Base-by-base conservation (phyloP, 2,797 vertebrate species). In the Lacerta viridis region DNA sequence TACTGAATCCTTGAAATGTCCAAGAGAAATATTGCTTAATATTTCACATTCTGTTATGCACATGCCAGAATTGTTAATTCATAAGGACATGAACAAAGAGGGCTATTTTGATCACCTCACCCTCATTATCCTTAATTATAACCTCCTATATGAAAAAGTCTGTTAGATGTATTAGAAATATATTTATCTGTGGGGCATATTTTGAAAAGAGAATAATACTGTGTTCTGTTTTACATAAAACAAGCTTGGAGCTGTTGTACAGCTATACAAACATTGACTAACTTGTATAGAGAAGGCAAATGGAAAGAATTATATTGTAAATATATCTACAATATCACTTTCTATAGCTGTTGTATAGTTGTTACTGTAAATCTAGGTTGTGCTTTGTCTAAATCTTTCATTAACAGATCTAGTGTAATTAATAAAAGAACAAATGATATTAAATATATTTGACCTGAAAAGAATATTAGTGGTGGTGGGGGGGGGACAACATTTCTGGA, bases 121-220 rank as follows among this genome's bases (percentile, higher is more conserved):
- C 39, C 46, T 93, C 91, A 90, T 90, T 91, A 93, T 79, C 10
- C 75, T 91, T 94, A 92, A 95, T 93, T 93, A 89, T 1, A 93
- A 43, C 80, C 55, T 90, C 76, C 55, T 89, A 87, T 71, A 86
- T 43, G 68, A 82, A 46, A n/a, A 82, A 13, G 3, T 89, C 41
- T 93, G 50, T 95, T 92, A 95, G 43, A 80, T 55, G 3, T 74
- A 91, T 81, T 91, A 87, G 87, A 76, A 92, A 66, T 85, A 83
- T 87, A 91, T 89, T 95, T 93, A 94, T 92, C 80, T 92, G 23
- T 68, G 25, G 85, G 71, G 46, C 25, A 85, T 74, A 89, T 76
- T 87, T 66, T 92, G 80, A 93, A 3, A 78, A 89, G 11, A 87
- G 78, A 33, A 81, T 85, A 39, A 90, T 86, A 29, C 8, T 0